Percentiles rank a stretch among this genome's conserved stretches.
Evolutionary conservation across 2,797 vertebrate genomes (phyloP).

Genomic region (Epinephelus coioides): DNA sequence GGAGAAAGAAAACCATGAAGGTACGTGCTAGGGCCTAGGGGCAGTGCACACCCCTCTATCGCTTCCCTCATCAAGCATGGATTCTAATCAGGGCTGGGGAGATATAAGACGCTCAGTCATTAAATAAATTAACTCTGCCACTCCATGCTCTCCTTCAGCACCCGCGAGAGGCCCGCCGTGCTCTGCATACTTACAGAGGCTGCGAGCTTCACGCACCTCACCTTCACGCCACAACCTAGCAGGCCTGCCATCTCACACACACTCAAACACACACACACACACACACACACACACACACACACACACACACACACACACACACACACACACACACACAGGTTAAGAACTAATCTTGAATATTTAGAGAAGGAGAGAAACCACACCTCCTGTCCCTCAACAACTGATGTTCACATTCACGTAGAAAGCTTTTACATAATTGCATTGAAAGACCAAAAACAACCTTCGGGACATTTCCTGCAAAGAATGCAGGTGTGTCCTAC

Average conservation of each 20-base stretch:
- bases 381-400: conserved; percentile 62
- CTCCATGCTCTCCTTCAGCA: conserved; percentile 83
- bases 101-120: conserved; percentile 88
- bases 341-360: conserved; percentile 65
- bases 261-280: conserved; percentile 33
- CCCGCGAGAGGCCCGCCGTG: conserved; percentile 77
- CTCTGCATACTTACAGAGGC: conserved; percentile 81
- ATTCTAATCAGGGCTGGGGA: conserved; percentile 88
- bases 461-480: conserved; percentile 15
- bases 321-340: conserved; percentile 40
- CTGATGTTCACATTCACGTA: conserved; percentile 38
- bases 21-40: conserved; percentile 72
- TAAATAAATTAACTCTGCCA: conserved; percentile 90
- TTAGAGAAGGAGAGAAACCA: conserved; percentile 67
- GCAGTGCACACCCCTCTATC: conserved; percentile 80
- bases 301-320: conserved; percentile 32
- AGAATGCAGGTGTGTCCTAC: conserved; percentile 18
- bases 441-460: conserved; percentile 53
- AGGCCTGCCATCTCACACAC: conserved; percentile 47
- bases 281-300: conserved; percentile 32
- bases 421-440: conserved; percentile 72
- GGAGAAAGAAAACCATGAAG: conserved; percentile 56
- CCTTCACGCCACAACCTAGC: conserved; percentile 64
- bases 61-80: conserved; percentile 85
- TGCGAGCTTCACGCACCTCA: conserved; percentile 53